These are phyloP conservation scores for Papilio glaucus DNA, from an alignment of 1,140 invertebrate genomes.

Conservation along the genomic window DNA sequence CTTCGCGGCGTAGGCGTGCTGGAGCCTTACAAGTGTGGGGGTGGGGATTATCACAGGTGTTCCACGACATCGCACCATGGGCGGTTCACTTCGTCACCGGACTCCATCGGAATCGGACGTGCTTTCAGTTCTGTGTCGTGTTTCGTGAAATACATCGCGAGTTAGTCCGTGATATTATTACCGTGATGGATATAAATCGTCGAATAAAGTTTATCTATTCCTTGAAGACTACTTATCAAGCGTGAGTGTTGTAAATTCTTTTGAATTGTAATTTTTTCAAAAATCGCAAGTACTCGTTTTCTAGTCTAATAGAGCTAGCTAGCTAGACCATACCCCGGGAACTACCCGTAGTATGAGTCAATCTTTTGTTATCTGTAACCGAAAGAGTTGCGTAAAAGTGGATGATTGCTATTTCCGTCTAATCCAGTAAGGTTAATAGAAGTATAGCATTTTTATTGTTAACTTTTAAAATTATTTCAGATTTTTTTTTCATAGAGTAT, in stretches of 20 bases:
- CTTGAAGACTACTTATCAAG: neutral
- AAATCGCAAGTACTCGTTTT: neutral
- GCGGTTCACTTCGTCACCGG: slow-evolving; percentile 58
- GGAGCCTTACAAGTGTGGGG: slow-evolving; percentile 74
- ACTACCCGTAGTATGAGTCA: neutral
- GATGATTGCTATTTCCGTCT: neutral
- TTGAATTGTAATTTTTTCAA: neutral
- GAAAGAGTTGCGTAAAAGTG: neutral
- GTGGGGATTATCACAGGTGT: slow-evolving; percentile 66
- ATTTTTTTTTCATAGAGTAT: neutral
- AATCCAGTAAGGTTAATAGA: neutral
- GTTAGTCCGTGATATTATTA: neutral
- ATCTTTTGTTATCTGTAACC: neutral
- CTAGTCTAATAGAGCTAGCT: neutral
- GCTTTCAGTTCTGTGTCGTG: slow-evolving; percentile 8
- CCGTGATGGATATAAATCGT: neutral
- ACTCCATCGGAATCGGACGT: slow-evolving; percentile 51
- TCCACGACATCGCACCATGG: slow-evolving; percentile 54
- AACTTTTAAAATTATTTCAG: neutral
- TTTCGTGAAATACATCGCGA: slow-evolving; percentile 25
- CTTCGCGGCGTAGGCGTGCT: slow-evolving; percentile 45
- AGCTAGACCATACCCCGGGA: no score
- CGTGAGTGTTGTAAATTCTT: neutral
- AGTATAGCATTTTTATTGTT: neutral
- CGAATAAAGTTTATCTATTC: neutral